Conservation (phyloP, 2,113 vertebrate species). For the Callorhinus ursinus region DNA sequence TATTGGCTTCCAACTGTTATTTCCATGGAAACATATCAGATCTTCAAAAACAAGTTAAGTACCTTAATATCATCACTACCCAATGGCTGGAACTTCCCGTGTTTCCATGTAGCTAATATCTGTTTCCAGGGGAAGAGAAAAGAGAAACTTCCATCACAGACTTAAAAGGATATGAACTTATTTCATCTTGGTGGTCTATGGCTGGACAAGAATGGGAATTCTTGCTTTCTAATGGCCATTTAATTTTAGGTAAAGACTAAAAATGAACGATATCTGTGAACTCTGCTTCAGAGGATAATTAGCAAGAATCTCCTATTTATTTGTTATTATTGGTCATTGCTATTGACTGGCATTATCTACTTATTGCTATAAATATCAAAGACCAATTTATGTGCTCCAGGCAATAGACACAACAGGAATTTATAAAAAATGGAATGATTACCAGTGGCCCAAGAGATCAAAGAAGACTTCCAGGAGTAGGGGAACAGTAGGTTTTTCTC, state of each 20-base stretch:
- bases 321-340: neutral
- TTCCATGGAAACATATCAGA: constrained; percentile 65
- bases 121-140: neutral
- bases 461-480: neutral
- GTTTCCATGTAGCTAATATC: neutral
- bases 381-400: neutral
- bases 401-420: neutral
- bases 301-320: neutral
- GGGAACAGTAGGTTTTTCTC: neutral
- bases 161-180: neutral
- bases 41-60: constrained; percentile 64
- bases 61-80: constrained; percentile 38
- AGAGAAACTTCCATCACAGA: neutral
- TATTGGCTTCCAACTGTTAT: constrained; percentile 57
- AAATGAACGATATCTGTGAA: neutral
- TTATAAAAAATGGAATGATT: neutral
- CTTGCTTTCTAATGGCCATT: neutral
- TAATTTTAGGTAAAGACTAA: constrained; percentile 13
- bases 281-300: neutral
- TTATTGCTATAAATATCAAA: constrained; percentile 16
- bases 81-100: neutral
- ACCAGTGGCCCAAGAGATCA: neutral
- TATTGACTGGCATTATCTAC: neutral
- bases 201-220: neutral
- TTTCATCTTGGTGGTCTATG: neutral